A percentile compares a stretch with the other conserved stretches of the same genome.
These are phyloP conservation scores for Mormyrus hasselquistii DNA, from an alignment of 2,797 vertebrate species.

Conservation along the genomic window DNA sequence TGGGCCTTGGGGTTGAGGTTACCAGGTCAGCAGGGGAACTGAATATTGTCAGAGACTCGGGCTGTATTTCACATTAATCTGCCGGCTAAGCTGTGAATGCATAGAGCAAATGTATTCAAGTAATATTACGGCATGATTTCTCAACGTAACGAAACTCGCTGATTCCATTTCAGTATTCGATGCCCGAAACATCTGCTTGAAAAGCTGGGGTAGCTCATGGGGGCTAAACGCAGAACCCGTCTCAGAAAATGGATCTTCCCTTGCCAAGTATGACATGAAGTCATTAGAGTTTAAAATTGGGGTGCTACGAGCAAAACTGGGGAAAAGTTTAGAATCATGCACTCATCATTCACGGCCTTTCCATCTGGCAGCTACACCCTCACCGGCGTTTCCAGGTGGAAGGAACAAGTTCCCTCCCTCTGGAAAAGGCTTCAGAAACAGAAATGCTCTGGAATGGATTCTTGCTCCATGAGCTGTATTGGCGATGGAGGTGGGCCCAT, in stretches of 20 bases:
- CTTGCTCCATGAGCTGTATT: conserved; percentile 27
- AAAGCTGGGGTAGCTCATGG: conserved; percentile 31
- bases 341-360: neutral
- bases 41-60: conserved; percentile 31
- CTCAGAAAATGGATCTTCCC: conserved; percentile 20
- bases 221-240: conserved; percentile 26
- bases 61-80: conserved; percentile 39
- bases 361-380: neutral
- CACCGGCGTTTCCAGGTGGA: neutral
- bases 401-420: conserved; percentile 1
- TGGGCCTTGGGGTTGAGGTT: conserved; percentile 18
- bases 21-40: conserved; percentile 45
- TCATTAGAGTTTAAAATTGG: neutral
- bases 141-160: conserved; percentile 24
- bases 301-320: neutral
- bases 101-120: conserved; percentile 43
- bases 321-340: conserved; percentile 16
- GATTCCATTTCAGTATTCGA: conserved; percentile 19
- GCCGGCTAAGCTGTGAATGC: conserved; percentile 47
- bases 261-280: conserved; percentile 6
- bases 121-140: conserved; percentile 30
- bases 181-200: conserved; percentile 39
- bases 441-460: conserved; percentile 21
- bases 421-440: neutral
- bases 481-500: conserved; percentile 22